Base-by-base conservation (phyloP, 2,113 vertebrate genomes). In the Corydoras maculifer region DNA sequence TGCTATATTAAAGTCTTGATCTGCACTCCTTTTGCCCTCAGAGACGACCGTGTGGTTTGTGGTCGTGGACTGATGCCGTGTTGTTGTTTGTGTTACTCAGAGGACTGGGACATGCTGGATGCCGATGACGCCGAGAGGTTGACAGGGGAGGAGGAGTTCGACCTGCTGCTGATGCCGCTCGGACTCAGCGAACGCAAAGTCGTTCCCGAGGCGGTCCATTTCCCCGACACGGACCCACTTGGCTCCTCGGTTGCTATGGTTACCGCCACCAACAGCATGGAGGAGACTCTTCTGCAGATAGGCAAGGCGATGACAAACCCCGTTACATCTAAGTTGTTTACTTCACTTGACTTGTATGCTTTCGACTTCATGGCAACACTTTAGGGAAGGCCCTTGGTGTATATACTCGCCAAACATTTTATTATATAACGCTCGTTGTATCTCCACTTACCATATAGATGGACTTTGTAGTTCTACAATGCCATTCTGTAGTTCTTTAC, bases 71-170 rank as follows among this genome's bases (percentile, higher is more conserved):
- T 43, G 7, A 43, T 43, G 7, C 35, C 49, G 12, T 50, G 15
- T 49, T 12, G 14, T 72, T 77, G 3, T 82, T 64, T 35, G 11
- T 84, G 59, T 69, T 65, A 62, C 82, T 25, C 87, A 99, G 97
- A 98, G 87, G 97, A 99, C 84, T 99, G 97, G 97, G 96, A 99
- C 85, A 98, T 99, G 95, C 81, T 99, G 81, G 96, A 98, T 60
- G 90, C 98, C 15, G 95, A 97, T 0, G 94, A 99, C 78, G 93
- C 97, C 10, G 95, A 97, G 73, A 96, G 95, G 75, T 78, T 98
- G 78, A 98, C 94, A 0, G 97, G 97, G 0, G 96, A 97, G 82
- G 97, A 99, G 77, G 97, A 99, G 77, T 99, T 99, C 84, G 97
- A 99, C 69, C 86, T 98, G 15, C 72, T 99, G 82, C 91, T 94